Evolutionary conservation across 2,113 vertebrate genomes (phyloP).

Genomic region (Mixornis gularis): DNA sequence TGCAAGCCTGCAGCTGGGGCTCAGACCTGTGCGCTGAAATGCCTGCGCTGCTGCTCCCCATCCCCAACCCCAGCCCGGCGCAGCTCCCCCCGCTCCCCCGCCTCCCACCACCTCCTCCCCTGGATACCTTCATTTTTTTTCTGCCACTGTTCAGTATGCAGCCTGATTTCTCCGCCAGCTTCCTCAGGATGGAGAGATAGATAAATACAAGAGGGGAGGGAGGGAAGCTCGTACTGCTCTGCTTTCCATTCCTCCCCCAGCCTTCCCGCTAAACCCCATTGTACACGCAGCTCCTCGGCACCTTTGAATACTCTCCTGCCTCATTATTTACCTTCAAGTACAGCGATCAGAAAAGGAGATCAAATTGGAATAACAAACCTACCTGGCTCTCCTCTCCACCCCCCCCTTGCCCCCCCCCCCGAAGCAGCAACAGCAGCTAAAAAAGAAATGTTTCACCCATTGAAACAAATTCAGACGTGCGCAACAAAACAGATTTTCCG

Average conservation of each 20-base stretch:
- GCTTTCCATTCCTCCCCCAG: slow-evolving; percentile 23
- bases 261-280: slow-evolving; percentile 4
- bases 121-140: slow-evolving; percentile 8
- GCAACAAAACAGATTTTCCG: slow-evolving; percentile 27
- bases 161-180: slow-evolving; percentile 23
- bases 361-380: slow-evolving; percentile 36
- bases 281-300: slow-evolving; percentile 5
- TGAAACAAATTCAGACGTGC: slow-evolving; percentile 6
- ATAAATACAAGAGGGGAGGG: neutral
- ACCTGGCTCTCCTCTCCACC: slow-evolving; percentile 43
- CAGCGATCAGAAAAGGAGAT: slow-evolving; percentile 15
- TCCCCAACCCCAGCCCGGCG: neutral
- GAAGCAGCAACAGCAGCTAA: neutral
- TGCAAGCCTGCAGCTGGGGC: neutral
- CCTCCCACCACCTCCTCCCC: neutral
- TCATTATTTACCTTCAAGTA: slow-evolving; percentile 44
- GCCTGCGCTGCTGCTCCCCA: neutral
- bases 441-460: slow-evolving; percentile 23
- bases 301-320: slow-evolving; percentile 17
- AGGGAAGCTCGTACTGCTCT: neutral
- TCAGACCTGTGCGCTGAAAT: neutral
- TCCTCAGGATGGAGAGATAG: slow-evolving; percentile 24
- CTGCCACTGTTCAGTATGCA: slow-evolving; percentile 21
- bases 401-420: neutral
- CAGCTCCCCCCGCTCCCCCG: neutral